Evolutionary conservation across 2,797 vertebrate genomes (phyloP).

Genomic region (Rhinophrynus dorsalis): DNA sequence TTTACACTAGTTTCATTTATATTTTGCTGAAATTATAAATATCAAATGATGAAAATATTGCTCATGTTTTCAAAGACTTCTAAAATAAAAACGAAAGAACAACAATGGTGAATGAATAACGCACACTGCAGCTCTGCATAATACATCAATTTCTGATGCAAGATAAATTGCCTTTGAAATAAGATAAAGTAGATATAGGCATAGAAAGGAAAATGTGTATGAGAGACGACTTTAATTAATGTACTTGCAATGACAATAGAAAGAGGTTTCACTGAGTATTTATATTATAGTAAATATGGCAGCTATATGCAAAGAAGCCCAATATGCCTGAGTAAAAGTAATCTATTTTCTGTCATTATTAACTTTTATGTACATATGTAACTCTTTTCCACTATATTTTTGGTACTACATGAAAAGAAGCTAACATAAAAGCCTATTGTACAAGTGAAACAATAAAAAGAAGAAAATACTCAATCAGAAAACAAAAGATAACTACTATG

Average conservation of each 20-base stretch:
- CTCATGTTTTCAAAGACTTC: neutral
- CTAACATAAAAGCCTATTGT: too few species aligned
- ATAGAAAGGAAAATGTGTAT: conserved; percentile 14
- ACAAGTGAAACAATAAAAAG: too few species aligned
- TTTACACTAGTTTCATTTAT: too few species aligned
- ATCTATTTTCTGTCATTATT: conserved; percentile 12
- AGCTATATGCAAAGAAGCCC: conserved; percentile 20
- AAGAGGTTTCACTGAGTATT: conserved; percentile 21
- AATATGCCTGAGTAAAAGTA: conserved; percentile 9
- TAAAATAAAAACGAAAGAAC: neutral
- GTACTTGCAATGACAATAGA: conserved; percentile 27
- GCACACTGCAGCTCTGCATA: neutral
- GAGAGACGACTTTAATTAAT: conserved; percentile 35
- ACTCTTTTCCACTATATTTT: too few species aligned
- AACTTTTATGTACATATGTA: conserved; percentile 12
- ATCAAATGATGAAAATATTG: neutral
- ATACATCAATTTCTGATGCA: conserved; percentile 12
- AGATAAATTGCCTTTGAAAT: conserved; percentile 17
- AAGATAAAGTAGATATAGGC: conserved; percentile 1
- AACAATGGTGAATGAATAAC: neutral
- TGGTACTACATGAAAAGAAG: too few species aligned
- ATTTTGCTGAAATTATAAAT: neutral
- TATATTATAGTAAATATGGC: conserved; percentile 33
- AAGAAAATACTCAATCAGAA: too few species aligned
- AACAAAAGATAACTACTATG: too few species aligned